Conservation (phyloP, 1,140 invertebrate species). For the Orius insidiosus region DNA sequence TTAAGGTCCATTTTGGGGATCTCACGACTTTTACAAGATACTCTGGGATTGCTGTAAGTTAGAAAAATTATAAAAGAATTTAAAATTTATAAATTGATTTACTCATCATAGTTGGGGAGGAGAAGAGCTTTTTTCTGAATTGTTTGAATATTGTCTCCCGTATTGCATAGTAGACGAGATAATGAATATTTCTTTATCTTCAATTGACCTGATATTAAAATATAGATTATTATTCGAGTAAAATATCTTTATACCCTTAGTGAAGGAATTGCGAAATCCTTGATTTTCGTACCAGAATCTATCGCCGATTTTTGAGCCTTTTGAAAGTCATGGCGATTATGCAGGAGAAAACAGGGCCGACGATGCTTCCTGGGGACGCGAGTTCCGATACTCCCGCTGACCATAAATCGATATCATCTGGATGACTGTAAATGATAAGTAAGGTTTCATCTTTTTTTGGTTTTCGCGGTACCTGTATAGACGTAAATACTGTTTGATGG, state of each 20-base stretch:
- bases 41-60: conserved; percentile 62
- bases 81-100: conserved; percentile 27
- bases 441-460: no score
- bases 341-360: conserved; percentile 89
- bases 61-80: conserved; percentile 7
- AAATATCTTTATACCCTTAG: conserved; percentile 31
- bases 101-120: conserved; percentile 76
- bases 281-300: conserved; percentile 57
- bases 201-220: conserved; percentile 51
- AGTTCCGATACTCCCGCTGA: conserved; percentile 82
- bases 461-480: conserved; percentile 21
- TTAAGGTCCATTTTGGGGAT: conserved; percentile 18
- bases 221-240: neutral
- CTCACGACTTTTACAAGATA: conserved; percentile 43
- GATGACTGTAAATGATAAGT: conserved; percentile 35
- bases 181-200: conserved; percentile 69
- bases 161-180: conserved; percentile 82
- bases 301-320: conserved; percentile 73
- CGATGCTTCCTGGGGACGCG: conserved; percentile 64
- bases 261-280: conserved; percentile 67
- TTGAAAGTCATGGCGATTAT: conserved; percentile 92
- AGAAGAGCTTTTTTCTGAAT: conserved; percentile 88
- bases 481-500: conserved; percentile 18
- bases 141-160: conserved; percentile 75
- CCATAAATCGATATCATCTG: conserved; percentile 78